These are phyloP conservation scores for Corydoras maculifer DNA, from an alignment of 2,113 vertebrate genomes.

Conservation along the genomic window DNA sequence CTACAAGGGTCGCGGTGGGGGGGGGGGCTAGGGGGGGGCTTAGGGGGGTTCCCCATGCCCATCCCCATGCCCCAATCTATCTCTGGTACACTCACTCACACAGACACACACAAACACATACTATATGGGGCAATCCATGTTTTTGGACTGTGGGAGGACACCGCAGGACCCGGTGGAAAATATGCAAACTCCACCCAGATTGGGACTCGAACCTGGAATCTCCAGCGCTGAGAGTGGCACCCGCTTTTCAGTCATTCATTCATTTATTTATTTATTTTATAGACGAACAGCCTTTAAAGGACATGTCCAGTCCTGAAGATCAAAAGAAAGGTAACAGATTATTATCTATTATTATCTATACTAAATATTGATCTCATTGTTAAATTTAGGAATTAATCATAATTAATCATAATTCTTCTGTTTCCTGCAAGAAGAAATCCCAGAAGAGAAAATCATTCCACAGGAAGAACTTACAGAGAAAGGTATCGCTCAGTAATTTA, in stretches of 20 bases:
- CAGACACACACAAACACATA: no score
- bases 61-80: no score
- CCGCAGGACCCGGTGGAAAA: no score
- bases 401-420: not conserved
- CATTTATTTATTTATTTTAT: conserved; percentile 6
- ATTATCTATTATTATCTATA: not conserved
- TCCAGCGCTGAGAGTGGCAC: no score
- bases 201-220: no score
- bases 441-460: conserved; percentile 19
- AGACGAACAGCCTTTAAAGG: conserved; percentile 36
- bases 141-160: no score
- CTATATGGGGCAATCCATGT: no score
- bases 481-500: conserved; percentile 3
- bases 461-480: conserved; percentile 24
- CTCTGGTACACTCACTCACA: no score
- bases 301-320: conserved; percentile 13
- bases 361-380: not conserved
- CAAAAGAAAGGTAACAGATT: conserved; percentile 36
- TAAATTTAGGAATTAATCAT: not conserved
- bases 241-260: not conserved
- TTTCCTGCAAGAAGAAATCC: conserved; percentile 21
- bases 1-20: no score
- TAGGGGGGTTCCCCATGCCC: no score
- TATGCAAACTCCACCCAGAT: no score
- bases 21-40: no score